phyloP scores from a whole-genome alignment of 1,140 invertebrate species.

The Drosophila ananassae region DNA sequence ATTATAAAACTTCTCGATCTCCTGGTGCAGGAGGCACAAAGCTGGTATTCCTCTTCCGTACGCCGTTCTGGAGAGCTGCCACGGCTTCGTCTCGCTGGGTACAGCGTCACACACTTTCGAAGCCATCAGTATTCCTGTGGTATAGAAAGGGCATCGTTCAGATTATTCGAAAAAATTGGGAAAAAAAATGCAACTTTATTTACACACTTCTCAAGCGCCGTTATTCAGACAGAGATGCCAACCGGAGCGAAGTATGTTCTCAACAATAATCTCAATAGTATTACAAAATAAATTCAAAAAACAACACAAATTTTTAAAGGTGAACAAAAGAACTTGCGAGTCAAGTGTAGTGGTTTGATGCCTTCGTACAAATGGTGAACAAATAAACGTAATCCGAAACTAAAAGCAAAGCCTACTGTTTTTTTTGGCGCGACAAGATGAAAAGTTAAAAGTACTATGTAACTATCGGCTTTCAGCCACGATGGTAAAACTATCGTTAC shows the following conservation, averaged over 20 bases:
- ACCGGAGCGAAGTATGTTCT: not conserved
- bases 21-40: constrained; percentile 41
- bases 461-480: not conserved
- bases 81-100: constrained; percentile 23
- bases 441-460: not conserved
- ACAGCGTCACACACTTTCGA: constrained; percentile 26
- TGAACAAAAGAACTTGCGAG: constrained; percentile 6
- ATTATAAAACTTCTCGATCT: constrained; percentile 61
- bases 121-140: not conserved
- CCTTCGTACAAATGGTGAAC: not conserved
- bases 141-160: not conserved
- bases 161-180: not conserved
- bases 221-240: constrained; percentile 23
- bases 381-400: not conserved
- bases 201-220: constrained; percentile 9
- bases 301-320: constrained; percentile 9
- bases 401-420: not conserved
- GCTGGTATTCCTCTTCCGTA: constrained; percentile 50
- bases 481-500: not conserved
- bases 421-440: not conserved
- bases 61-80: constrained; percentile 30
- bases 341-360: constrained; percentile 1
- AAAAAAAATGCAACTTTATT: not conserved
- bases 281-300: not conserved
- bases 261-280: not conserved